These are phyloP conservation scores for Scomberomorus guttatus DNA, from an alignment of 2,797 vertebrate genomes.

Conservation along the genomic window DNA sequence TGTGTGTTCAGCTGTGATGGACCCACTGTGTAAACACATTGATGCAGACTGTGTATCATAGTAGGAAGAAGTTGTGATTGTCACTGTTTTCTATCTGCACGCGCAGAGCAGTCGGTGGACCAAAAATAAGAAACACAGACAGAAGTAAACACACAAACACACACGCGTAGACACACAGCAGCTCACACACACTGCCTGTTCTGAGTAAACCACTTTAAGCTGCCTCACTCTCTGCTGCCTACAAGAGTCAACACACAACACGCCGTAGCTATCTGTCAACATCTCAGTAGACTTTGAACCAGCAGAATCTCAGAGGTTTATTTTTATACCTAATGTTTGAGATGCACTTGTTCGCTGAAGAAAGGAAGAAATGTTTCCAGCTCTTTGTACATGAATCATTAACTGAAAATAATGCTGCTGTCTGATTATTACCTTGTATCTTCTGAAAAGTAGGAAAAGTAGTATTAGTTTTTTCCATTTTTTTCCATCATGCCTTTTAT, in stretches of 20 bases:
- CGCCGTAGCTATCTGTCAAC: constrained; percentile 23
- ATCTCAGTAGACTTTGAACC: constrained; percentile 43
- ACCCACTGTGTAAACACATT: constrained; percentile 23
- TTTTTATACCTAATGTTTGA: constrained; percentile 31
- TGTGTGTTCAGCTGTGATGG: constrained; percentile 2
- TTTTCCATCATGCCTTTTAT: not conserved
- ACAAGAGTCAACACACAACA: constrained; percentile 47
- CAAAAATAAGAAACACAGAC: constrained; percentile 27
- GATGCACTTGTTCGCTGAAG: constrained; percentile 18
- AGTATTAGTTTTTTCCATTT: not conserved
- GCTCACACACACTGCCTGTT: constrained; percentile 26
- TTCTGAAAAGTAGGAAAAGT: not conserved
- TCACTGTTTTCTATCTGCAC: constrained; percentile 29
- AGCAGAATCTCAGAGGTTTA: constrained; percentile 36
- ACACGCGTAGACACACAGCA: constrained; percentile 10
- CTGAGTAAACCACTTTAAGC: constrained; percentile 51
- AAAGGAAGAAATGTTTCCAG: constrained; percentile 13
- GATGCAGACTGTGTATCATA: constrained; percentile 14
- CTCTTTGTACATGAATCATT: constrained; percentile 9
- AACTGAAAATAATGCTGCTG: constrained; percentile 7
- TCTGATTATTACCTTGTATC: not conserved
- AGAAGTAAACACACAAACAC: constrained; percentile 13
- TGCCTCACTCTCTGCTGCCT: constrained; percentile 30
- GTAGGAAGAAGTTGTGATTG: constrained; percentile 18
- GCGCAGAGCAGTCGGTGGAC: constrained; percentile 14